Conservation (phyloP, 1,140 invertebrate genomes). For the Paralvinella palmiformis region DNA sequence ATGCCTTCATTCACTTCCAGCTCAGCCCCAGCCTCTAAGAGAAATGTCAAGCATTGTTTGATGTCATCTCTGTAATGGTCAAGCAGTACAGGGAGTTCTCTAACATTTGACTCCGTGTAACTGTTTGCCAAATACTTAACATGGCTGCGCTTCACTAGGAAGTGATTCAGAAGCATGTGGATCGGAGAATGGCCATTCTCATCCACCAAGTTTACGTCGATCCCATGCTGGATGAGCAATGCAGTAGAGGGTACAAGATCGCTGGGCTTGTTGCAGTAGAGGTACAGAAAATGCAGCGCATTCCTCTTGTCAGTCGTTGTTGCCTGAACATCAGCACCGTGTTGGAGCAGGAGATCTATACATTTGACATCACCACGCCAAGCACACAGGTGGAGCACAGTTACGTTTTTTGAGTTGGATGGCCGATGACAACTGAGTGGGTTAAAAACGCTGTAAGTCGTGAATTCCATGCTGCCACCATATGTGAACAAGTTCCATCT, state of each 20-base stretch:
- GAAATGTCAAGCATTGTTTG: not conserved
- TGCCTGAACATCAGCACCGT: not conserved
- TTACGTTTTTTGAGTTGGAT: not conserved
- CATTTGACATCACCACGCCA: not conserved
- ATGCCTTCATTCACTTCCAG: not conserved
- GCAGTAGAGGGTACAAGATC: not conserved
- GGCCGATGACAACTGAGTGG: not conserved
- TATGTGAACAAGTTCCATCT: not conserved
- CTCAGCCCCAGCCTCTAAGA: not conserved
- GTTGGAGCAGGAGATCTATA: slow-evolving; percentile 1
- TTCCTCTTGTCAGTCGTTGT: not conserved
- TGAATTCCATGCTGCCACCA: not conserved
- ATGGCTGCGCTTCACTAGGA: not conserved
- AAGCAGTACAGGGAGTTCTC: not conserved
- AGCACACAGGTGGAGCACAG: not conserved
- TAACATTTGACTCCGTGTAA: not conserved
- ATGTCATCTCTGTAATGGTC: not conserved
- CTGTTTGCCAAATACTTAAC: not conserved
- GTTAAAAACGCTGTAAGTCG: not conserved
- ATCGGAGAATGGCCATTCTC: not conserved
- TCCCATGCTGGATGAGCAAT: not conserved
- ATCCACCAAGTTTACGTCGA: not conserved
- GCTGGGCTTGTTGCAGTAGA: not conserved
- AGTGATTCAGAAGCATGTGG: not conserved
- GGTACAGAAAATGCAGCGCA: slow-evolving; percentile 3